Evolutionary conservation across 2,797 vertebrate genomes (phyloP).

Genomic region (Phrynocephalus guinanensis): DNA sequence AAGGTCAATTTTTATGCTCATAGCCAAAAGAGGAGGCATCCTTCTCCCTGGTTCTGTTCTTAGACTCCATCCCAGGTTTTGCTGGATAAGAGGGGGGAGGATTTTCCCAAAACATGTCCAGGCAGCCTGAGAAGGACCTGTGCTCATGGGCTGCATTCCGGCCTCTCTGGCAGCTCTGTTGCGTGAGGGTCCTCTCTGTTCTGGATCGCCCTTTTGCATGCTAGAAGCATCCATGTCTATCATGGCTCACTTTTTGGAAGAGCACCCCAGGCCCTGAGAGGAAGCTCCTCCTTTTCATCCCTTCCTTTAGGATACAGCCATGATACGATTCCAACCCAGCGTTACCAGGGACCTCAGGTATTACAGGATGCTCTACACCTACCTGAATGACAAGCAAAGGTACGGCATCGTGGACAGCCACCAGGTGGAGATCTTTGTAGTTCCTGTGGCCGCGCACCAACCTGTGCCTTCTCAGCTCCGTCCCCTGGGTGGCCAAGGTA

Average conservation of each 20-base stretch:
- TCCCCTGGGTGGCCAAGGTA: slow-evolving; percentile 74
- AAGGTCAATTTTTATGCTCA: too few species aligned
- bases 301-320: slow-evolving; percentile 60
- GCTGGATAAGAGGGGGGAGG: background rate
- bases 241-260: background rate
- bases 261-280: background rate
- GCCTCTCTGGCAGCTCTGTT: too few species aligned
- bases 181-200: too few species aligned
- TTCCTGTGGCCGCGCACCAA: slow-evolving; percentile 73
- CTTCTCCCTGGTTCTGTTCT: too few species aligned
- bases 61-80: too few species aligned
- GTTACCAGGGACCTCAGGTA: slow-evolving; percentile 48
- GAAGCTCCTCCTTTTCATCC: background rate
- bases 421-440: slow-evolving; percentile 56
- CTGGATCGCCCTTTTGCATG: background rate
- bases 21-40: too few species aligned
- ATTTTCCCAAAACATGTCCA: background rate
- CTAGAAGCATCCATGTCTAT: background rate
- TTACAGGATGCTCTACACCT: slow-evolving; percentile 71
- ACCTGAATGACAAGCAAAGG: slow-evolving; percentile 70
- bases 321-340: slow-evolving; percentile 62
- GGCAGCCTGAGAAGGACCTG: too few species aligned
- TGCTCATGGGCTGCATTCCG: too few species aligned
- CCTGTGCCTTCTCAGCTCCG: slow-evolving; percentile 69
- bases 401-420: slow-evolving; percentile 55